phyloP scores from a whole-genome alignment of 2,113 vertebrate species.

The Marmota monax region DNA sequence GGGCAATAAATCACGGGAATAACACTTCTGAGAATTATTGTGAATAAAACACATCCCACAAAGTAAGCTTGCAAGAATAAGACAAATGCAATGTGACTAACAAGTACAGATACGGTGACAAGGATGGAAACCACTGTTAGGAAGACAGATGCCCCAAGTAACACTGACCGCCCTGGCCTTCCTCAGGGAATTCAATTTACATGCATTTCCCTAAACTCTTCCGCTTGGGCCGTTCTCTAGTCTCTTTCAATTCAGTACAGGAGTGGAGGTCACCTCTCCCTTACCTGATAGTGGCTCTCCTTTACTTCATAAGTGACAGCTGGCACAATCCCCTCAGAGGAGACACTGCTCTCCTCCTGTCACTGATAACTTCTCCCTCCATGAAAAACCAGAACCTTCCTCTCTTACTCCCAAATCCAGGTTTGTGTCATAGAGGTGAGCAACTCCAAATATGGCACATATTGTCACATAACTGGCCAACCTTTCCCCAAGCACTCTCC shows the following conservation, averaged over 20 bases:
- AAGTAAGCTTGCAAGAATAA: slow-evolving; percentile 75
- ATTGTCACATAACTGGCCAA: not conserved
- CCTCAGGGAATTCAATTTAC: not conserved
- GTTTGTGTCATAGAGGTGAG: not conserved
- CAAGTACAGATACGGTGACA: slow-evolving; percentile 39
- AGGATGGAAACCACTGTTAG: not conserved
- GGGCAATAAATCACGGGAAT: slow-evolving; percentile 86
- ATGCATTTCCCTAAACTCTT: not conserved
- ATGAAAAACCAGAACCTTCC: not conserved
- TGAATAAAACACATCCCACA: slow-evolving; percentile 78
- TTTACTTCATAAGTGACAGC: slow-evolving; percentile 47
- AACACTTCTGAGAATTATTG: slow-evolving; percentile 81
- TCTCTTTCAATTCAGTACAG: not conserved
- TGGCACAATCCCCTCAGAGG: not conserved
- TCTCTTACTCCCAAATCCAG: not conserved
- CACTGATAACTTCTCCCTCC: not conserved
- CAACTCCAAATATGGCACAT: not conserved
- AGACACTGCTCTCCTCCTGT: not conserved
- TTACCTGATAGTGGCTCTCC: not conserved
- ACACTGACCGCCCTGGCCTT: not conserved
- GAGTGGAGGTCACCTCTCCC: slow-evolving; percentile 47
- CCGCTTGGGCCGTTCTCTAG: not conserved
- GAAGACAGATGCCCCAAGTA: not conserved
- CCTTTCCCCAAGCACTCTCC: too few relatives aligned
- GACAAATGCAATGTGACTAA: slow-evolving; percentile 72